Base-by-base conservation (phyloP, 2,888 invertebrate genomes). In the Ariolimax columbianus region DNA sequence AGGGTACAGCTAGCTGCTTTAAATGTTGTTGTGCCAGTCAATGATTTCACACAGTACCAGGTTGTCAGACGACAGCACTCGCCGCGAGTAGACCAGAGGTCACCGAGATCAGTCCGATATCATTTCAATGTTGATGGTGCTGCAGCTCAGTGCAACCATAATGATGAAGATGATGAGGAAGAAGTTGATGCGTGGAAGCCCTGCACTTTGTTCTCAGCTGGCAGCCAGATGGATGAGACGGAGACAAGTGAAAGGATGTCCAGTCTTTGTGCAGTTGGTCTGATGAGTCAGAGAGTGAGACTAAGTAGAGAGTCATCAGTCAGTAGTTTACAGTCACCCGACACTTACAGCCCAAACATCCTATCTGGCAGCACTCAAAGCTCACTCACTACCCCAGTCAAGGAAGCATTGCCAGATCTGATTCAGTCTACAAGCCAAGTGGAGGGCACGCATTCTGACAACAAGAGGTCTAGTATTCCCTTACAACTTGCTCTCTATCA, bases 401-500 rank as follows among this genome's bases (percentile, higher is more conserved):
- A 59, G 55, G 79, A 79, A 72, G 84, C 84, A 38, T 79, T 84
- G 33, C 84, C 84, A 33, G 84, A 84, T 63, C 38, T 84, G 33
- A 70, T 84, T 63, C 84, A 84, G 79, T 84, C 84, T 6, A 80
- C 84, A 11, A 43, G 73, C n/a, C 73, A 36, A 33, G n/a, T 38
- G 33, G 68, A 33, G 23, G 77, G 14, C 30, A 26, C 40, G 30
- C 36, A 82, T 33, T n/a, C 30, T 40, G 47, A n/a, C 19, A 14
- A 47, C 47, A 47, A 7, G 7, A 47, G 47, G 14, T 38, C 40
- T 9, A 63, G 79, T 33, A 38, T 47, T 26, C 86, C 87, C 3
- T 68, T 87, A 30, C 86, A 87, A 40, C 59, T 87, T 26, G 86
- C 84, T 79, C 77, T 87, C 30, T 87, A 87, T 40, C 87, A 87